A percentile compares a stretch with the other conserved stretches of the same genome.
Conservation (phyloP, 2,888 invertebrate species). For the Amphimallon solstitiale region DNA sequence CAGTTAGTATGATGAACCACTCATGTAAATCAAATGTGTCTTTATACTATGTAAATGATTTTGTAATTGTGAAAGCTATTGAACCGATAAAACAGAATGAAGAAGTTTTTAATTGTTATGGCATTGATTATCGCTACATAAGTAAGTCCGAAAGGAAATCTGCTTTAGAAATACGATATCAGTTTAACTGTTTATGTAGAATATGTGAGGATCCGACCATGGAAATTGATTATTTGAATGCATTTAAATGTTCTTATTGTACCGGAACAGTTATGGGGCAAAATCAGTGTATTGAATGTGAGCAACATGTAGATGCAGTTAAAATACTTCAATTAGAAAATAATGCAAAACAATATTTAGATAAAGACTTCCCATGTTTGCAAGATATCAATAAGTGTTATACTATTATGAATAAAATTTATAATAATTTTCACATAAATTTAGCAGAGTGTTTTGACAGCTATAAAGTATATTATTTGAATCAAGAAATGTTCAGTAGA, state of each 20-base stretch:
- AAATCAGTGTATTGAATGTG: constrained; percentile 61
- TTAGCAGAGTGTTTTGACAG: constrained; percentile 62
- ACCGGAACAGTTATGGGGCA: constrained; percentile 52
- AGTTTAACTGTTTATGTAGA: constrained; percentile 80
- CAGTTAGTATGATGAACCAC: constrained; percentile 92
- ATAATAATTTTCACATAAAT: constrained; percentile 66
- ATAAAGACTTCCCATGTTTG: constrained; percentile 58
- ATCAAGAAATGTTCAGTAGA: constrained; percentile 51
- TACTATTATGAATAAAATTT: constrained; percentile 61
- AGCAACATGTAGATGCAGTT: constrained; percentile 49
- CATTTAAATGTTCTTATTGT: constrained; percentile 7
- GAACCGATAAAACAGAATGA: constrained; percentile 71
- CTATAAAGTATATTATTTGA: constrained; percentile 65
- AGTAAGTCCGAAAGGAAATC: constrained; percentile 63
- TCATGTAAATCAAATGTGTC: constrained; percentile 87
- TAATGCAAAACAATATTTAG: constrained; percentile 36
- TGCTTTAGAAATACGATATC: constrained; percentile 75
- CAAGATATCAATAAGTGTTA: constrained; percentile 62
- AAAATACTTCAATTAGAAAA: constrained; percentile 13
- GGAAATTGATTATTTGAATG: constrained; percentile 48
- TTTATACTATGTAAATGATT: constrained; percentile 77
- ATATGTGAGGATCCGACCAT: constrained; percentile 69
- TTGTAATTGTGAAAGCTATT: constrained; percentile 76
- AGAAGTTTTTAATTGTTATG: constrained; percentile 89
- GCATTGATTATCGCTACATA: constrained; percentile 77